Evolutionary conservation across 1,140 invertebrate species (phyloP), one percentile per base, ranked within the genome.

Genomic region (Tachypleus tridentatus): DNA sequence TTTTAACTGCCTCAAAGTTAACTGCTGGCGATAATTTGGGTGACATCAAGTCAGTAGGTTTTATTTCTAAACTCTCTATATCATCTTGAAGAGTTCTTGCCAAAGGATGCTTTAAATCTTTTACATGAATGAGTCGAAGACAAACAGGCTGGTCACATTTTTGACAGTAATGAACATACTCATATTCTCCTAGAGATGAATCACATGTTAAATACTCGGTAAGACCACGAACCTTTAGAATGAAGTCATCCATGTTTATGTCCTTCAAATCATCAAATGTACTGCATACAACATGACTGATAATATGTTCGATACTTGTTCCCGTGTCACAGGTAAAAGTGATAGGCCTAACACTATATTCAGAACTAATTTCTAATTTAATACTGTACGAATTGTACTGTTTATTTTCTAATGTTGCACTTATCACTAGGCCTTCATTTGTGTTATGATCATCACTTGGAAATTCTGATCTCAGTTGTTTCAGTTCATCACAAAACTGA

Each of bases 151-250:
- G 84, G 76, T 97, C 93, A 71, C 95, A 77, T 75, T 97, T 94
- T 56, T 97, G 87, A 77, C 93, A 97, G 70, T 91, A 86, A 74
- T 95, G 90, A 64, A 96, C 86, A 77, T 95, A 96, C 74, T 93
- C 90, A 78, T 95, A 93, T 74, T 95, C 89, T 60, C 85, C 86
- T 48, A 97, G 80, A 50, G 77, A 81, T 8, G 84, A 84, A 80
- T 84, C 56, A 79, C 81, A 60, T 65, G 71, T 68, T 57, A 93
- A 77, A 77, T 91, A 93, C 76, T 94, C 91, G 63, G 86, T 85
- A 57, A 86, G 79, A 11, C 88, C 88, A 81, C 85, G 86, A 61
- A 93, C 88, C 83, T 91, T 76, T 5, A 77, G 67, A 10, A 75
- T 61, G 71, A 71, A 78, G 64, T 74, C 67, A 60, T 74, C 71